Conservation (phyloP, 2,113 vertebrate genomes). For the Notechis scutatus region DNA sequence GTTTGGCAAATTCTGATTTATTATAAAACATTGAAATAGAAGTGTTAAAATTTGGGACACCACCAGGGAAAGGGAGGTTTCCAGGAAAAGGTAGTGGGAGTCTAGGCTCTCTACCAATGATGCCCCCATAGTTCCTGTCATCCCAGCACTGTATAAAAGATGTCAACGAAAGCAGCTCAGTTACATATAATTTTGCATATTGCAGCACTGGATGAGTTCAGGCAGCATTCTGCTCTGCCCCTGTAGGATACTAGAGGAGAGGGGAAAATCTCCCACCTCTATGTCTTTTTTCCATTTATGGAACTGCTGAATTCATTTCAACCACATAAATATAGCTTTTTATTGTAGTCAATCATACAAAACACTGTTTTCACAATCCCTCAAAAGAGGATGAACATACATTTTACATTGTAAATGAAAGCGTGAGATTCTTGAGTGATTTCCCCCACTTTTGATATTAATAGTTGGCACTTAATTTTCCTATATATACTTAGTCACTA, state of each 20-base stretch:
- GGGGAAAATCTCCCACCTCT: too few species aligned
- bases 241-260: neutral
- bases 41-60: neutral
- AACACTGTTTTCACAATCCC: neutral
- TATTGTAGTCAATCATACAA: neutral
- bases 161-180: neutral
- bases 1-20: neutral
- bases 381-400: slow-evolving; percentile 7
- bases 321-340: neutral
- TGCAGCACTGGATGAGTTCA: neutral
- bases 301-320: neutral
- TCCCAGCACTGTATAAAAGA: neutral
- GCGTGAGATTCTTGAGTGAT: neutral
- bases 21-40: neutral
- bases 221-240: neutral
- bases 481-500: neutral
- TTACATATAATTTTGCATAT: neutral
- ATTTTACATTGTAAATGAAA: neutral
- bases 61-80: neutral
- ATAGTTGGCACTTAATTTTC: neutral
- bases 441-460: neutral
- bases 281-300: neutral
- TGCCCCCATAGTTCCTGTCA: neutral
- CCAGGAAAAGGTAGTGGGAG: neutral
- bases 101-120: neutral